Conservation (phyloP, 1,140 invertebrate genomes). For the Gerris buenoi region DNA sequence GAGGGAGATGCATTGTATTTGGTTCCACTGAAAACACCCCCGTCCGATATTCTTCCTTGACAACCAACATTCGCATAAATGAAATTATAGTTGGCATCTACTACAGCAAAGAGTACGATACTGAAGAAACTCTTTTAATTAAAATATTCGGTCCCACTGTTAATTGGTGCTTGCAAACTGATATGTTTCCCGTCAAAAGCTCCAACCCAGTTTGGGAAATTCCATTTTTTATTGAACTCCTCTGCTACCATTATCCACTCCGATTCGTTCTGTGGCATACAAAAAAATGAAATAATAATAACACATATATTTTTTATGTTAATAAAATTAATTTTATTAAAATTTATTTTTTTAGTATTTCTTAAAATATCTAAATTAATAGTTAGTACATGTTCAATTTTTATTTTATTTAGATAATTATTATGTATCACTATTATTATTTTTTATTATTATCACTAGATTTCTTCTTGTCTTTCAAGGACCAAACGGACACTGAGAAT, state of each 20-base stretch:
- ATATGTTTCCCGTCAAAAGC: conserved; percentile 32
- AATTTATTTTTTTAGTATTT: too few species aligned
- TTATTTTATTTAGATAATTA: too few species aligned
- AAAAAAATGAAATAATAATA: too few species aligned
- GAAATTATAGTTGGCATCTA: conserved; percentile 34
- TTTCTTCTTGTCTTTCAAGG: too few species aligned
- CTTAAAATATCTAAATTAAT: too few species aligned
- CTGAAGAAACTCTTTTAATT: conserved; percentile 34
- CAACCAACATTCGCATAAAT: conserved; percentile 31
- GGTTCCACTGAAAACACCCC: conserved; percentile 17
- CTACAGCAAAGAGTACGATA: conserved; percentile 33
- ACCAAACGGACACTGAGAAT: too few species aligned
- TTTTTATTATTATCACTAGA: too few species aligned
- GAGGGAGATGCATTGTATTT: too few species aligned
- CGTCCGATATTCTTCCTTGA: conserved; percentile 30
- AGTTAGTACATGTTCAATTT: too few species aligned
- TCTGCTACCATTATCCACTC: conserved; percentile 24
- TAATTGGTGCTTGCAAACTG: conserved; percentile 25
- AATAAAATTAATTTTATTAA: too few species aligned
- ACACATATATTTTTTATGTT: too few species aligned
- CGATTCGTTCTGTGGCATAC: background rate
- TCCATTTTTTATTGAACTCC: conserved; percentile 23
- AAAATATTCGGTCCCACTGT: conserved; percentile 27
- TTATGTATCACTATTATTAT: too few species aligned
- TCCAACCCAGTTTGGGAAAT: conserved; percentile 28